Evolutionary conservation across 2,113 vertebrate genomes (phyloP).

Genomic region (Hippocampus comes): DNA sequence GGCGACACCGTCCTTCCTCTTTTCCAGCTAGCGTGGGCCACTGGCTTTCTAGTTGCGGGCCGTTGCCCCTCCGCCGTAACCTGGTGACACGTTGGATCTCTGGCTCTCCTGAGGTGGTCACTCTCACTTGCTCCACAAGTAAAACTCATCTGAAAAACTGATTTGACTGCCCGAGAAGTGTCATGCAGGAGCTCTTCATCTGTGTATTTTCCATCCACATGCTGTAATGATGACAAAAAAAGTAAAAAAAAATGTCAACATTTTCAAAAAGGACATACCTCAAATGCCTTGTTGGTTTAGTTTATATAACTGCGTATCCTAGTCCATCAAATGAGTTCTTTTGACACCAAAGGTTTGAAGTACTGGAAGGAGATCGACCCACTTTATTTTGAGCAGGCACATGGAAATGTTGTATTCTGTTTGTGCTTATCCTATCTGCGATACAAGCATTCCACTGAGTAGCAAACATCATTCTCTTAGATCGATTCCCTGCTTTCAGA

Average conservation of each 20-base stretch:
- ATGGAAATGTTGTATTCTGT: conserved; percentile 12
- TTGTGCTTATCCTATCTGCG: conserved; percentile 44
- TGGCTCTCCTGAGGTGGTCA: too few species aligned
- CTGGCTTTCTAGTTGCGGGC: too few species aligned
- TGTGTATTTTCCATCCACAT: too few species aligned
- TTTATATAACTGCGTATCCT: background rate
- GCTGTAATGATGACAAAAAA: too few species aligned
- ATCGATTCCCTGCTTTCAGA: conserved; percentile 29
- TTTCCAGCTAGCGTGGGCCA: background rate
- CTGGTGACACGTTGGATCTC: too few species aligned
- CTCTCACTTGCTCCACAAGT: too few species aligned
- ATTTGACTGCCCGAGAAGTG: background rate
- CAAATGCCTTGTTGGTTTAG: too few species aligned
- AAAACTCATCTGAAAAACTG: too few species aligned
- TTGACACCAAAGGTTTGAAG: background rate
- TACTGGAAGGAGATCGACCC: background rate
- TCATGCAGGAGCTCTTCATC: background rate
- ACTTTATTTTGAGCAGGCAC: background rate
- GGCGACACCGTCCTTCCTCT: background rate
- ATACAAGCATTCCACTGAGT: conserved; percentile 26
- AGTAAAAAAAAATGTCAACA: too few species aligned
- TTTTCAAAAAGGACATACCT: too few species aligned
- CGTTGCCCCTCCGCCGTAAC: too few species aligned
- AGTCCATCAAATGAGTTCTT: background rate
- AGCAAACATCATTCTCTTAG: conserved; percentile 30